Evolutionary conservation across 2,113 vertebrate species (phyloP).

Genomic region (Pterophyllum scalare): DNA sequence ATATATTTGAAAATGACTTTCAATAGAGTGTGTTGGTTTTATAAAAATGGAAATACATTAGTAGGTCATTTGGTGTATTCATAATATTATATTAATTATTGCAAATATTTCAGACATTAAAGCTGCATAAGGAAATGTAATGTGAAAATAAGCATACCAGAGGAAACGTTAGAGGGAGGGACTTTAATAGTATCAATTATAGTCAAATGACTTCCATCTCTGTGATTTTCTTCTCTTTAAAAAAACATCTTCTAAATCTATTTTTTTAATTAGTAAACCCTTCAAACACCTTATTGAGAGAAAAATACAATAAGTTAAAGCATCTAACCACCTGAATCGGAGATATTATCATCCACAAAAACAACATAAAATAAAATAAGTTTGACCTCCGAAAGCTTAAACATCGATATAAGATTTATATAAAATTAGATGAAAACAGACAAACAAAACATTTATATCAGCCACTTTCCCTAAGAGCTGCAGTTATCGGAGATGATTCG

Average conservation of each 20-base stretch:
- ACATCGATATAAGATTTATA: background rate
- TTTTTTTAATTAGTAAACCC: background rate
- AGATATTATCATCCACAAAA: background rate
- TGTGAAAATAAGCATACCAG: too few relatives aligned
- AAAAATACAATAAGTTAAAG: too few relatives aligned
- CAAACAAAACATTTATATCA: background rate
- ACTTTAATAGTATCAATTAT: too few relatives aligned
- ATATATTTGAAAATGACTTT: background rate
- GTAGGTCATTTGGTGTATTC: background rate
- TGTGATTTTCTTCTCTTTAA: background rate
- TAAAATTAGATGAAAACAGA: background rate
- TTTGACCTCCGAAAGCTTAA: background rate
- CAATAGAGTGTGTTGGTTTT: background rate
- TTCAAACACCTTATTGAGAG: background rate
- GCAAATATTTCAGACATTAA: background rate
- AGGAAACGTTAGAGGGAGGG: too few relatives aligned
- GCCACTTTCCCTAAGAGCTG: background rate
- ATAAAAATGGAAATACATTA: background rate
- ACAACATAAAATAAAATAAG: background rate
- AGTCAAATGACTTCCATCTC: rapidly evolving
- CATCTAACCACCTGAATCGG: background rate
- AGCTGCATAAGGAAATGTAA: background rate
- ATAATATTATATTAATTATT: background rate
- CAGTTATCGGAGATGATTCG: background rate
- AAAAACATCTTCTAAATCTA: background rate